phyloP scores from a whole-genome alignment of 2,888 invertebrate genomes.

The Xestia rhomboidea region DNA sequence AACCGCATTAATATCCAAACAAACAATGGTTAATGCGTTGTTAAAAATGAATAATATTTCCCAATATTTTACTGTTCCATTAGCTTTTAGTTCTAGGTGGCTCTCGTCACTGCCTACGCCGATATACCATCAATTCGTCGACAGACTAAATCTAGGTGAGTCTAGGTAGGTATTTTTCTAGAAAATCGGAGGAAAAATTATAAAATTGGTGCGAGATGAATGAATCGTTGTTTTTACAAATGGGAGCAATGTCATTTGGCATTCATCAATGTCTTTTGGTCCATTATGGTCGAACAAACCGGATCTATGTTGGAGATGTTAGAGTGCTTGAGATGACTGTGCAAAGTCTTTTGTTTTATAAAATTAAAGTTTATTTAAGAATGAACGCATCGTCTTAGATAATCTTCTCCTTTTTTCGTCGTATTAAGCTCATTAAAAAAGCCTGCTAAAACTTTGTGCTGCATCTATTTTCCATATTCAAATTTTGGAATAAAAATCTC shows the following conservation, averaged over 20 bases:
- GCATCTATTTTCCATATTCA: not conserved
- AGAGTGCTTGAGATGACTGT: not conserved
- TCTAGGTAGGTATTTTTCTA: slow-evolving; percentile 41
- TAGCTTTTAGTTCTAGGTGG: slow-evolving; percentile 74
- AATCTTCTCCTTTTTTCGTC: not conserved
- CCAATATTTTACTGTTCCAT: slow-evolving; percentile 74
- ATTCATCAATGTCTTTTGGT: slow-evolving; percentile 14
- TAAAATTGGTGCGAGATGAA: slow-evolving; percentile 30
- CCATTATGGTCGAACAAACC: not conserved
- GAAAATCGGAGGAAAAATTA: slow-evolving; percentile 3
- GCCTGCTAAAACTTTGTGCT: not conserved
- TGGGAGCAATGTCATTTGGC: slow-evolving; percentile 28
- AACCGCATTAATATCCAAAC: slow-evolving; percentile 47
- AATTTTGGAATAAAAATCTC: not conserved
- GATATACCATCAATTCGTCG: slow-evolving; percentile 62
- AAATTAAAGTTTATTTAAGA: not conserved
- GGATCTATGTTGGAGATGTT: slow-evolving; percentile 3
- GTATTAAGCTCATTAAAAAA: not conserved
- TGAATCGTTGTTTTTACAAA: slow-evolving; percentile 31
- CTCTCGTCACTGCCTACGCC: slow-evolving; percentile 72
- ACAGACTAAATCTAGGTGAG: slow-evolving; percentile 49
- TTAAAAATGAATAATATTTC: slow-evolving; percentile 69
- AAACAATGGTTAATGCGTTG: slow-evolving; percentile 64
- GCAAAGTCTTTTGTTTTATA: not conserved
- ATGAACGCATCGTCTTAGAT: not conserved